Percentiles rank a stretch among this genome's conserved stretches.
Evolutionary conservation across 2,113 vertebrate genomes (phyloP).

Genomic region (Castor canadensis): DNA sequence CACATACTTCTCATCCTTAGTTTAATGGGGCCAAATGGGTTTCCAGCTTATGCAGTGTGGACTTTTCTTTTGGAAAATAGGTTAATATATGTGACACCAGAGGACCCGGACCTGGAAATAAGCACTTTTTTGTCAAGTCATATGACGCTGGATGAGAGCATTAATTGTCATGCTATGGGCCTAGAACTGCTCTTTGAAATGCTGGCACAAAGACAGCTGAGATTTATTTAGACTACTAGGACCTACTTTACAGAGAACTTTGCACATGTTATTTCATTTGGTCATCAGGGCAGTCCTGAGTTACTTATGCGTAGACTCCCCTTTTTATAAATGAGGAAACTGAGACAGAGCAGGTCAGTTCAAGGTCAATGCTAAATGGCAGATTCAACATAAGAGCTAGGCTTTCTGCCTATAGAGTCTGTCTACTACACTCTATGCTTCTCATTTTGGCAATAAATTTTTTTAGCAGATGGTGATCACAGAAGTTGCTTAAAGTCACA

Average conservation of each 20-base stretch:
- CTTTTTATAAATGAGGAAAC: neutral
- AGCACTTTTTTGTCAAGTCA: neutral
- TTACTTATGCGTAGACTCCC: neutral
- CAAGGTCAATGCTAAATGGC: neutral
- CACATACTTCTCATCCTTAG: neutral
- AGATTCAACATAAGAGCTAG: neutral
- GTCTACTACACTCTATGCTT: constrained; percentile 24
- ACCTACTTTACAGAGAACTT: neutral
- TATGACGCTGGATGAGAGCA: neutral
- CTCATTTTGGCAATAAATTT: constrained; percentile 63
- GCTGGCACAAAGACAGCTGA: neutral
- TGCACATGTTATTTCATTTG: neutral
- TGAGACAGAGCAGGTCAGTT: neutral
- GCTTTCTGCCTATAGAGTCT: neutral
- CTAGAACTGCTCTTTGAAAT: neutral
- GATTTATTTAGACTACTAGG: neutral
- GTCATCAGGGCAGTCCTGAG: neutral
- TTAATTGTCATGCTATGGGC: neutral
- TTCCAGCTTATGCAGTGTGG: neutral
- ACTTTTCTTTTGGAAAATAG: neutral
- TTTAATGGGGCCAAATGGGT: neutral
- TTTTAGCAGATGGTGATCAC: constrained; percentile 77
- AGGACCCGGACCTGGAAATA: neutral
- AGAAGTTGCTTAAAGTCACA: constrained; percentile 77
- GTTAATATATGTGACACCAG: neutral